These are phyloP conservation scores for Euglossa dilemma DNA, from an alignment of 1,140 invertebrate genomes.

Conservation along the genomic window DNA sequence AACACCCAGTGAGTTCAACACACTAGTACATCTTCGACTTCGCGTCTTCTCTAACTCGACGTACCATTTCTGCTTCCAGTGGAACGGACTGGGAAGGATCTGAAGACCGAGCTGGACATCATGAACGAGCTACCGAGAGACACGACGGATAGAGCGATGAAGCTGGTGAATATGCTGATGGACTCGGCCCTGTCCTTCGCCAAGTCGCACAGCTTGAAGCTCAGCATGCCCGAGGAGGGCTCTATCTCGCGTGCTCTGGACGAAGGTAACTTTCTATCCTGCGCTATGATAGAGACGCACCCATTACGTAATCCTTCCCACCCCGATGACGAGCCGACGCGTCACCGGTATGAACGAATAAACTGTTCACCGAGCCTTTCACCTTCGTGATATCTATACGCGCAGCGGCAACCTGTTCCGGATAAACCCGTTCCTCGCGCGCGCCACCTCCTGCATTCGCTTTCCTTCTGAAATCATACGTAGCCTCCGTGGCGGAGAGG, in stretches of 20 bases:
- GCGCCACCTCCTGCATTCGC: slow-evolving; percentile 34
- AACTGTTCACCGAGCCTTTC: slow-evolving; percentile 70
- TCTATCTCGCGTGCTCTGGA: slow-evolving; percentile 84
- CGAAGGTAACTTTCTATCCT: slow-evolving; percentile 83
- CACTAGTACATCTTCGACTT: no score
- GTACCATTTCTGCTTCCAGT: slow-evolving; percentile 61
- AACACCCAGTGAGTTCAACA: slow-evolving; percentile 74
- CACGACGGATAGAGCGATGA: slow-evolving; percentile 80
- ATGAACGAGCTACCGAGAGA: slow-evolving; percentile 82
- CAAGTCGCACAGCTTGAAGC: slow-evolving; percentile 84
- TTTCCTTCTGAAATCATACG: slow-evolving; percentile 48
- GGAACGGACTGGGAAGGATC: slow-evolving; percentile 80
- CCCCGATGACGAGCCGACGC: slow-evolving; percentile 35
- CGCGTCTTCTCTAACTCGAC: no score
- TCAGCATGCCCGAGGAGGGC: slow-evolving; percentile 83
- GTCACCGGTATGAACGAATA: slow-evolving; percentile 66
- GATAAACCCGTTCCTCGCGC: slow-evolving; percentile 60
- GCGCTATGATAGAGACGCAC: slow-evolving; percentile 19
- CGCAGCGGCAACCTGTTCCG: slow-evolving; percentile 53
- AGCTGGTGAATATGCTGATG: slow-evolving; percentile 83
- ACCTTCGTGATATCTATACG: slow-evolving; percentile 67
- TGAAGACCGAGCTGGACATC: slow-evolving; percentile 83
- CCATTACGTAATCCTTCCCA: slow-evolving; percentile 58
- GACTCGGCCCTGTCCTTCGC: slow-evolving; percentile 84
- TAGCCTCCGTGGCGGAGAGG: neutral